phyloP scores from a whole-genome alignment of 1,140 invertebrate species.

The Acromyrmex charruanus region DNA sequence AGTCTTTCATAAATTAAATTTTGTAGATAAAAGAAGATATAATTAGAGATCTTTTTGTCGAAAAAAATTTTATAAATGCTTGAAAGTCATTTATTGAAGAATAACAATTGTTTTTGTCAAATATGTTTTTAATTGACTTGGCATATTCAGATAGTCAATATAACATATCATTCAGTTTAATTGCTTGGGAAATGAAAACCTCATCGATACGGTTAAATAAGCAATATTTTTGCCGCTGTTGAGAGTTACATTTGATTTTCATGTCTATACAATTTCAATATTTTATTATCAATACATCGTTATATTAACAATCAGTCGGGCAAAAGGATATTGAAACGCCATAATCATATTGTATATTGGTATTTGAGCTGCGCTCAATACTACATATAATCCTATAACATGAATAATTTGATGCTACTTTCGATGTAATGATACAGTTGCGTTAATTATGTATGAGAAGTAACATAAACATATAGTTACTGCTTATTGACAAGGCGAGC shows the following conservation, averaged over 20 bases:
- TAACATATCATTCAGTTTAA: slow-evolving; percentile 39
- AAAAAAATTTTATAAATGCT: not conserved
- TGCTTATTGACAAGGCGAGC: slow-evolving; percentile 7
- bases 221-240: slow-evolving; percentile 28
- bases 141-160: slow-evolving; percentile 6
- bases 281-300: slow-evolving; percentile 37
- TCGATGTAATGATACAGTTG: not conserved
- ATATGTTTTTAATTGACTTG: slow-evolving; percentile 26
- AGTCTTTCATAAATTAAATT: not conserved
- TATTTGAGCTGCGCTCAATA: not conserved
- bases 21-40: not conserved
- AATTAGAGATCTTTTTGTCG: not conserved
- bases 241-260: slow-evolving; percentile 39
- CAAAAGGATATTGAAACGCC: not conserved
- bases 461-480: slow-evolving; percentile 31
- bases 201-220: slow-evolving; percentile 30
- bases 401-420: slow-evolving; percentile 12
- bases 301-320: slow-evolving; percentile 30
- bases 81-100: slow-evolving; percentile 4
- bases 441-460: not conserved
- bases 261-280: slow-evolving; percentile 14
- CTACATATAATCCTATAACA: not conserved
- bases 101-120: slow-evolving; percentile 37
- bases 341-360: not conserved
- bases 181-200: slow-evolving; percentile 43